Percentiles rank a stretch among this genome's conserved stretches.
Evolutionary conservation across 2,797 vertebrate genomes (phyloP).

Genomic region (Cygnus olor): DNA sequence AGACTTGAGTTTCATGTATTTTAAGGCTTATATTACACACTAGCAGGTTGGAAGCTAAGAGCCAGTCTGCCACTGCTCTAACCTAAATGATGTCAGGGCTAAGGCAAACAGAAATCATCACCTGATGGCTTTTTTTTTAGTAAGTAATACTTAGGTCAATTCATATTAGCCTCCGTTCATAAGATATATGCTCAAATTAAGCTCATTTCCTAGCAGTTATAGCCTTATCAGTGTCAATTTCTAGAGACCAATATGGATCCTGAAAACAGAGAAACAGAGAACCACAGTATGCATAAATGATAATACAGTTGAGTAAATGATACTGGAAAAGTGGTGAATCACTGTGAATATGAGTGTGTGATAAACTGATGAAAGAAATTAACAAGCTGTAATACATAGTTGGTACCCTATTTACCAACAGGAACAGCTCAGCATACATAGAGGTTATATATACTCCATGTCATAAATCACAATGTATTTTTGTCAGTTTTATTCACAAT

Average conservation of each 20-base stretch:
- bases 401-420: background rate
- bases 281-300: background rate
- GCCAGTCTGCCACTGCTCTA: background rate
- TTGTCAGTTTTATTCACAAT: background rate
- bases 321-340: background rate
- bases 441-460: background rate
- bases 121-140: background rate
- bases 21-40: background rate
- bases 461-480: background rate
- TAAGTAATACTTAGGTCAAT: background rate
- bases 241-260: background rate
- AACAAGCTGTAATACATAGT: background rate
- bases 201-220: background rate
- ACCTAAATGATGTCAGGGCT: background rate
- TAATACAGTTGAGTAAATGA: background rate
- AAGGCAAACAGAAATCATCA: slow-evolving; percentile 1
- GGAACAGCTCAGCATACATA: background rate
- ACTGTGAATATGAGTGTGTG: background rate
- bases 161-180: background rate
- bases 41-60: background rate
- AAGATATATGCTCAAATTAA: background rate
- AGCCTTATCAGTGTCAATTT: background rate
- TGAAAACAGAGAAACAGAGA: background rate
- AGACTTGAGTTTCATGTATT: background rate
- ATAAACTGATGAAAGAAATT: background rate